Evolutionary conservation across 2,113 vertebrate genomes (phyloP).

Genomic region (Scytalopus superciliaris): DNA sequence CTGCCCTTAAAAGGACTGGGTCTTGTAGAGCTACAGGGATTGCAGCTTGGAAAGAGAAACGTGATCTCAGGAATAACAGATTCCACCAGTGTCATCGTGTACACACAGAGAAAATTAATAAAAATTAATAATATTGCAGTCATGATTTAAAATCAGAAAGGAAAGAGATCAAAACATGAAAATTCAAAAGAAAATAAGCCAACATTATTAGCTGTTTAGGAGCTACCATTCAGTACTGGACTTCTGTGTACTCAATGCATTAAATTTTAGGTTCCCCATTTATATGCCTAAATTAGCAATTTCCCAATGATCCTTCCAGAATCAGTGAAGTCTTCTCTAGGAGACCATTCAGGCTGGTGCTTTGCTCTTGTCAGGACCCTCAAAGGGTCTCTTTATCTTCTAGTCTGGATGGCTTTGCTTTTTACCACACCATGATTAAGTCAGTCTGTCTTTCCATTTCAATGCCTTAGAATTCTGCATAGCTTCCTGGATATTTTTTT

Average conservation of each 20-base stretch:
- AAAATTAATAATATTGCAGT: not conserved
- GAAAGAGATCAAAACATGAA: not conserved
- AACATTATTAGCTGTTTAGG: not conserved
- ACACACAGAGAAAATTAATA: not conserved
- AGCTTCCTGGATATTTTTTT: not conserved
- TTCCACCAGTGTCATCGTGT: not conserved
- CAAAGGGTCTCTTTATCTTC: not conserved
- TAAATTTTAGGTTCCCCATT: not conserved
- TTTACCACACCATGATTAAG: not conserved
- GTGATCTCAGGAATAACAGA: not conserved
- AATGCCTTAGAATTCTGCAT: not conserved
- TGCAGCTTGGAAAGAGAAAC: constrained; percentile 8
- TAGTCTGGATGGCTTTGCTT: not conserved
- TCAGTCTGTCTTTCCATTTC: not conserved
- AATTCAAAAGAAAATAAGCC: not conserved
- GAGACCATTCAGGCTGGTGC: not conserved
- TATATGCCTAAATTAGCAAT: not conserved
- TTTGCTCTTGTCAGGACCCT: not conserved
- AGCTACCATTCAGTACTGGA: not conserved
- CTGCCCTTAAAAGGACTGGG: constrained; percentile 15
- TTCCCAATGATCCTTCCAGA: not conserved
- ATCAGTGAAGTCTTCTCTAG: rapidly evolving
- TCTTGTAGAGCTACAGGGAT: not conserved
- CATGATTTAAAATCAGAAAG: not conserved
- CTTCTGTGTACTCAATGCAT: not conserved